A percentile compares a stretch with the other conserved stretches of the same genome.
phyloP scores from a whole-genome alignment of 2,888 invertebrate species.

The Cancer borealis region DNA sequence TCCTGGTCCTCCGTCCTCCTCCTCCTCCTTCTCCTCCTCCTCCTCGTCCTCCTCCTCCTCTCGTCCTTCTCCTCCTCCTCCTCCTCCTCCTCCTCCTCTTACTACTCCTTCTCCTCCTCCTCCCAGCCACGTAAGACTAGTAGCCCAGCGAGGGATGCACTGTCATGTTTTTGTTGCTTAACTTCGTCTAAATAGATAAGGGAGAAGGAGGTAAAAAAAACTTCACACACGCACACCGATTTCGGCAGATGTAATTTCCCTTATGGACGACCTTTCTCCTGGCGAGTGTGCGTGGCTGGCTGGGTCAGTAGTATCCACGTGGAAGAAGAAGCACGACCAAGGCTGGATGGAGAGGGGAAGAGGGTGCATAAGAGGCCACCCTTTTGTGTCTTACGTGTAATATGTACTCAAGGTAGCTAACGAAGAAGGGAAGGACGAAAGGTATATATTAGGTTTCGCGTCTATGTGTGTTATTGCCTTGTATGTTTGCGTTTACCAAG shows the following conservation, averaged over 20 bases:
- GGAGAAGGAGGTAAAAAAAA: slow-evolving; percentile 5
- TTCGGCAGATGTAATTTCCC: slow-evolving; percentile 54
- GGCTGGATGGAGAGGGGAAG: not conserved
- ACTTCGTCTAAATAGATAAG: slow-evolving; percentile 33
- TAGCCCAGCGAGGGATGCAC: slow-evolving; percentile 60
- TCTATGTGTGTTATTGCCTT: slow-evolving; percentile 9
- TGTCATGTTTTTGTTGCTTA: slow-evolving; percentile 63
- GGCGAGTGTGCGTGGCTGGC: not conserved
- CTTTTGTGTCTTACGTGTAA: slow-evolving; percentile 29
- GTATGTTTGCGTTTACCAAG: not conserved
- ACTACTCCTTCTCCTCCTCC: slow-evolving; percentile 47
- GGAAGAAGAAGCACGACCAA: not conserved
- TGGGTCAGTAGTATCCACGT: not conserved
- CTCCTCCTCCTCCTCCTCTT: slow-evolving; percentile 51
- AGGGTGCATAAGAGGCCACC: not conserved
- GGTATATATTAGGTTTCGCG: not conserved
- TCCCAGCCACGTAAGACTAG: slow-evolving; percentile 53
- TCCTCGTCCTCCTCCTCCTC: not conserved
- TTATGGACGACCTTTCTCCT: slow-evolving; percentile 3
- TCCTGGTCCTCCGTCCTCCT: slow-evolving; percentile 16
- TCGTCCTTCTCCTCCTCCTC: not conserved
- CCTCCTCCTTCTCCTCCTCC: too few relatives aligned
- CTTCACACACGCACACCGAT: slow-evolving; percentile 45
- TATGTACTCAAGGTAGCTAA: slow-evolving; percentile 34
- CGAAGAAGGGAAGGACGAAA: not conserved